Evolutionary conservation across 2,797 vertebrate species (phyloP).

Genomic region (Sylvia borin): DNA sequence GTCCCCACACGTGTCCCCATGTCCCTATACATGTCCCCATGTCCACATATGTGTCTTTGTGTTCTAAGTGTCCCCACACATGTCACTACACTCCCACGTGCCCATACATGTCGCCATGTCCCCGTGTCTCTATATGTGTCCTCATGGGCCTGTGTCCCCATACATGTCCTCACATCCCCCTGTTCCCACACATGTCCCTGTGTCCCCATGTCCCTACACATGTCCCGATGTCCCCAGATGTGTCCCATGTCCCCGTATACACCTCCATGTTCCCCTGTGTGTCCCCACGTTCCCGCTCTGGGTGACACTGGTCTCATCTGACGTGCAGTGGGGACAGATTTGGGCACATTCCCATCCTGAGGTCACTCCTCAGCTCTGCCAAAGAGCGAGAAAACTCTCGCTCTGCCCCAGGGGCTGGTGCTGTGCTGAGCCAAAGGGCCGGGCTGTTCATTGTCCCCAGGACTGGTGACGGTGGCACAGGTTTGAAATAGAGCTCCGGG

Average conservation of each 20-base stretch:
- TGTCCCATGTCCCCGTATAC: not conserved
- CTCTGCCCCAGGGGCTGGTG: not conserved
- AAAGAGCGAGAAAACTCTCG: not conserved
- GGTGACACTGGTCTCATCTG: not conserved
- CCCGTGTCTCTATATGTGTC: not conserved
- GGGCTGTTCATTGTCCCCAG: rapidly evolving
- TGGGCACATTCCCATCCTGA: not conserved
- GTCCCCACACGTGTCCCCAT: not conserved
- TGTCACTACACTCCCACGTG: not conserved
- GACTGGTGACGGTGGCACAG: rapidly evolving
- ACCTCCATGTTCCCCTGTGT: not conserved
- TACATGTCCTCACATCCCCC: not conserved
- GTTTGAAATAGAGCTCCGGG: not conserved
- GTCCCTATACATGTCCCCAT: not conserved
- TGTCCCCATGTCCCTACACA: not conserved
- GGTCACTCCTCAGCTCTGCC: not conserved
- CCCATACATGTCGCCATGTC: not conserved
- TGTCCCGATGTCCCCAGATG: rapidly evolving
- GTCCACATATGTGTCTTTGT: not conserved
- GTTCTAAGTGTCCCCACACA: not conserved
- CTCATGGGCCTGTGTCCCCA: not conserved
- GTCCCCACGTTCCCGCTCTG: not conserved
- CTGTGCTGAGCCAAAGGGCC: rapidly evolving
- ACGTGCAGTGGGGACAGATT: rapidly evolving
- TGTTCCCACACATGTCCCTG: not conserved